Conservation (phyloP, 30 jellyfish, hydroid and myxozoan species). For the Hydractinia echinata region DNA sequence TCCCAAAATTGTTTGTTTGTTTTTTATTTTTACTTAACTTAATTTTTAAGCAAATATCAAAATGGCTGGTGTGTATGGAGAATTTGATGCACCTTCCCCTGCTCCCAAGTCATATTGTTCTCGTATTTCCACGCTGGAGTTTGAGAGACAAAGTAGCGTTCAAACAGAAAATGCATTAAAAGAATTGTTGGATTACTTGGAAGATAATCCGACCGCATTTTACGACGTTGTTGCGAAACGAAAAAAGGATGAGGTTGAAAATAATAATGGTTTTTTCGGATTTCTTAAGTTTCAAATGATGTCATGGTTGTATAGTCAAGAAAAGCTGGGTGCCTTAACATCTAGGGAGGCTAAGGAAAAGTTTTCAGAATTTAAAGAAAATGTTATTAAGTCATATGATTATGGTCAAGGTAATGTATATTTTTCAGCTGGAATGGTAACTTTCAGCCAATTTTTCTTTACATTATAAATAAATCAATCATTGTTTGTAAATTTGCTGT, state of each 20-base stretch:
- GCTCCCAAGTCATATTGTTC: constrained; percentile 64
- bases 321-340: constrained; percentile 34
- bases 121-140: constrained; percentile 46
- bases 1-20: too few relatives aligned
- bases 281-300: constrained; percentile 55
- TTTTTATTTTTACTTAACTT: too few relatives aligned
- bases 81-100: constrained; percentile 86
- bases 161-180: constrained; percentile 61
- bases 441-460: too few relatives aligned
- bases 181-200: constrained; percentile 57
- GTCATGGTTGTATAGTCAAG: constrained; percentile 52
- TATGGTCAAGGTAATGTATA: constrained; percentile 59
- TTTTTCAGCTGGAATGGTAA: too few relatives aligned
- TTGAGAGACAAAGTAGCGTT: constrained; percentile 54
- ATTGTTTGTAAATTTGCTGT: too few relatives aligned
- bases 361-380: constrained; percentile 40
- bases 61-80: constrained; percentile 79
- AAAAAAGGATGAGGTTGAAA: constrained; percentile 67
- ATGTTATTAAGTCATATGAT: constrained; percentile 49
- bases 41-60: not conserved
- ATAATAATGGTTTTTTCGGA: constrained; percentile 50
- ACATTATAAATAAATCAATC: too few relatives aligned
- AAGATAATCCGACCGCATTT: constrained; percentile 83
- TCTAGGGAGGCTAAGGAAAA: constrained; percentile 39
- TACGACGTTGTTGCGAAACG: constrained; percentile 66